Conservation (phyloP, 2,888 invertebrate species). For the Octonoba sinensis region DNA sequence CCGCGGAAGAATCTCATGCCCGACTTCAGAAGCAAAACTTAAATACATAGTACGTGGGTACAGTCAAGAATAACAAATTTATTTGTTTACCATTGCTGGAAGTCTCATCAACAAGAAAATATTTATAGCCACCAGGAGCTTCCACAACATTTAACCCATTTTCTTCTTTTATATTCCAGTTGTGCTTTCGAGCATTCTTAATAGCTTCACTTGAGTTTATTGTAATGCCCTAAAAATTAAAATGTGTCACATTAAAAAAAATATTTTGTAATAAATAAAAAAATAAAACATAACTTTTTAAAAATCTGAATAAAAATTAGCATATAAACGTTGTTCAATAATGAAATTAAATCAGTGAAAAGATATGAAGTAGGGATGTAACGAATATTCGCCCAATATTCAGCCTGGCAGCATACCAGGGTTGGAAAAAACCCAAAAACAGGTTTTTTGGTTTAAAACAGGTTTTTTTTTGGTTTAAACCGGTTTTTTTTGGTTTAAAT, state of each 20-base stretch:
- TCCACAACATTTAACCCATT: constrained; percentile 78
- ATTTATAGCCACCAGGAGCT: constrained; percentile 94
- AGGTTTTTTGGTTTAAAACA: too few relatives aligned
- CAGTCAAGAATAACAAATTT: too few relatives aligned
- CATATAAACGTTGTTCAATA: neutral
- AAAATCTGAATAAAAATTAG: neutral
- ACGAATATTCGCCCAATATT: too few relatives aligned
- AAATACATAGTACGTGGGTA: too few relatives aligned
- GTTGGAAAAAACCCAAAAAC: too few relatives aligned
- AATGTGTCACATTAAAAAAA: neutral
- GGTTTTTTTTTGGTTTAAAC: too few relatives aligned
- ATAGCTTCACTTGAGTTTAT: constrained; percentile 84
- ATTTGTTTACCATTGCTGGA: constrained; percentile 67
- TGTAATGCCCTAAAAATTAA: constrained; percentile 78
- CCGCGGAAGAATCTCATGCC: too few relatives aligned
- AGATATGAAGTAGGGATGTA: too few relatives aligned
- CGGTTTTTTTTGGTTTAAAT: too few relatives aligned
- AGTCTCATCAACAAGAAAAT: constrained; percentile 82
- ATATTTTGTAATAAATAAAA: neutral
- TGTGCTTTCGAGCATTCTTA: constrained; percentile 79
- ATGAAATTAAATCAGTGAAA: neutral
- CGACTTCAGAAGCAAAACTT: too few relatives aligned
- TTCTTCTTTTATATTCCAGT: constrained; percentile 79
- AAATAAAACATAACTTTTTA: neutral
- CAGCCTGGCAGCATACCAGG: too few relatives aligned